A percentile compares a stretch with the other conserved stretches of the same genome.
These are phyloP conservation scores for Cinclus mexicanus DNA, from an alignment of 2,113 vertebrate genomes.

Conservation along the genomic window DNA sequence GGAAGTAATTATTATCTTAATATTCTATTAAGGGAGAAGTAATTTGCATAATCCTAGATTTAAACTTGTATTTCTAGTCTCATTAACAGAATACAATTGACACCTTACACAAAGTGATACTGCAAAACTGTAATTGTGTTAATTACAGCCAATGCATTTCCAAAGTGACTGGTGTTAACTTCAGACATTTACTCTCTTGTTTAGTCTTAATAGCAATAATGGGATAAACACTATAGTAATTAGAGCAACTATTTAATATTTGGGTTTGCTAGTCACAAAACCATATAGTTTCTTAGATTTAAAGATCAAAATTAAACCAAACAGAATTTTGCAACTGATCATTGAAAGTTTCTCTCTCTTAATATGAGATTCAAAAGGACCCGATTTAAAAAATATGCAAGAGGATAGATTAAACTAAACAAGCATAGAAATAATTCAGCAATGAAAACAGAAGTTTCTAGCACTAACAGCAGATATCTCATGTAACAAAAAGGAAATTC, in stretches of 20 bases:
- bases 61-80: background rate
- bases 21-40: background rate
- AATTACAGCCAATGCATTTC: background rate
- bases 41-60: background rate
- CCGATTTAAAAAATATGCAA: background rate
- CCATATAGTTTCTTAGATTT: background rate
- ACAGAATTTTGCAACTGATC: background rate
- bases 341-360: background rate
- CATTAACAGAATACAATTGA: background rate
- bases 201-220: background rate
- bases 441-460: background rate
- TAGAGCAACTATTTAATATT: background rate
- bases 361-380: background rate
- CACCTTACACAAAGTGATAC: background rate
- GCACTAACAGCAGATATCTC: background rate
- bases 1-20: background rate
- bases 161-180: background rate
- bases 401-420: background rate
- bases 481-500: background rate
- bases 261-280: background rate
- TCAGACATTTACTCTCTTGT: background rate
- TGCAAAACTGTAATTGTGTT: background rate
- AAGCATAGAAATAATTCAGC: background rate
- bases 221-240: background rate
- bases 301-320: background rate